Evolutionary conservation across 1,140 invertebrate genomes (phyloP).

Genomic region (Steinernema feltiae): DNA sequence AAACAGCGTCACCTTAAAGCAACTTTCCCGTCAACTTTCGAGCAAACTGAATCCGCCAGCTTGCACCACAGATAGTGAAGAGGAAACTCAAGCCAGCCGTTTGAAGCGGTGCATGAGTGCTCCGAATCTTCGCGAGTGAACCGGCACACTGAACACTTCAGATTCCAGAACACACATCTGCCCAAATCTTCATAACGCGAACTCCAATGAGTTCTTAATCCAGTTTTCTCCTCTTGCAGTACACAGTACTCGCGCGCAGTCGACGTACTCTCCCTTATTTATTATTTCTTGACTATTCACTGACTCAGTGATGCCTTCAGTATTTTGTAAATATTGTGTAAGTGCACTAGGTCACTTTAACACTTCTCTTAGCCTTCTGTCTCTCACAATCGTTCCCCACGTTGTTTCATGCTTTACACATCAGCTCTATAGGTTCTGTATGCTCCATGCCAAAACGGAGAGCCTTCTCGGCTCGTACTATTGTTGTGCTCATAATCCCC

Average conservation of each 20-base stretch:
- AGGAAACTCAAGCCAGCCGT: not conserved
- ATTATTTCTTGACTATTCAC: conserved; percentile 3
- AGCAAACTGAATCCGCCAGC: not conserved
- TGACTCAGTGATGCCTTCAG: conserved; percentile 2
- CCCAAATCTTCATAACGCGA: too few species aligned
- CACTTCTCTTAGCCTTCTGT: not conserved
- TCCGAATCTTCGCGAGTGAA: not conserved
- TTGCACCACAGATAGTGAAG: not conserved
- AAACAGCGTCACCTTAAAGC: not conserved
- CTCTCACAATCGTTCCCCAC: not conserved
- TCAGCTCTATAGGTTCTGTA: not conserved
- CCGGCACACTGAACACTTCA: not conserved
- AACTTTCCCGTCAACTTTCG: not conserved
- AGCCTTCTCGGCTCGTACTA: not conserved
- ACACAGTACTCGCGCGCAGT: not conserved
- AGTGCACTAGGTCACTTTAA: not conserved
- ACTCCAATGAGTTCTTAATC: not conserved
- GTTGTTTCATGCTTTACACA: not conserved
- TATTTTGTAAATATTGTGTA: not conserved
- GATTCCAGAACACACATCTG: not conserved
- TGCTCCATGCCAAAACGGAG: not conserved
- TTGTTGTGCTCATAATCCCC: not conserved
- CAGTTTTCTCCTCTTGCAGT: not conserved
- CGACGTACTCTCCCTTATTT: conserved; percentile 1
- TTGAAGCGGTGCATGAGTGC: not conserved